Evolutionary conservation across 1,140 invertebrate species (phyloP).

Genomic region (Drosophila albomicans): DNA sequence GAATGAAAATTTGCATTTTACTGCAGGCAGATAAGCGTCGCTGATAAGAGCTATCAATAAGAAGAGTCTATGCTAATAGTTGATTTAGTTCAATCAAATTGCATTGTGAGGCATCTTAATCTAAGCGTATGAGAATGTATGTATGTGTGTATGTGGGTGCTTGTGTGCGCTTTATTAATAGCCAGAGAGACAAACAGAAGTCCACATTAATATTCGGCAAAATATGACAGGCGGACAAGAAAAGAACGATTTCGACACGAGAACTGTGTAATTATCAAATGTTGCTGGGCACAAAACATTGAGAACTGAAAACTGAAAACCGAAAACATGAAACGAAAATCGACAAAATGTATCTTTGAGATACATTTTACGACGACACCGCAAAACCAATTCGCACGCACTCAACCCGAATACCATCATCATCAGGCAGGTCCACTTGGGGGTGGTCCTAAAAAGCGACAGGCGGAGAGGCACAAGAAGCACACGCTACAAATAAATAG

Average conservation of each 20-base stretch:
- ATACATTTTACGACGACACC: conserved; percentile 29
- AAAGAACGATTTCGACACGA: conserved; percentile 58
- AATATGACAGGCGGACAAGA: conserved; percentile 53
- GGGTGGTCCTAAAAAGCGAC: conserved; percentile 61
- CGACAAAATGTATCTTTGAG: conserved; percentile 31
- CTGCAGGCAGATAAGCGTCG: conserved; percentile 14
- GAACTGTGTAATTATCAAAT: conserved; percentile 37
- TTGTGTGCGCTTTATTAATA: conserved; percentile 57
- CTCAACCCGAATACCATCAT: conserved; percentile 42
- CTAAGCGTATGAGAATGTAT: conserved; percentile 21
- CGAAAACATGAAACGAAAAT: not conserved
- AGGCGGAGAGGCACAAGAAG: not conserved
- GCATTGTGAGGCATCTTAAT: not conserved
- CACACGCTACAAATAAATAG: conserved; percentile 16
- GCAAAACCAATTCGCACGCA: conserved; percentile 55
- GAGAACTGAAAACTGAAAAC: not conserved
- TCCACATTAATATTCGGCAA: conserved; percentile 73
- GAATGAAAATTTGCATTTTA: conserved; percentile 33
- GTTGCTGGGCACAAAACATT: conserved; percentile 15
- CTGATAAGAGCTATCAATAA: conserved; percentile 13
- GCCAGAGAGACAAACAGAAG: conserved; percentile 29
- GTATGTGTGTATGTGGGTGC: conserved; percentile 1
- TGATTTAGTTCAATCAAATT: conserved; percentile 34
- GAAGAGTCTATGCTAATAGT: conserved; percentile 56
- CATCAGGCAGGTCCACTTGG: conserved; percentile 32